Percentiles rank a stretch among this genome's conserved stretches.
These are phyloP conservation scores for Genyomyrus donnyi DNA, from an alignment of 2,113 vertebrate species.

Conservation along the genomic window DNA sequence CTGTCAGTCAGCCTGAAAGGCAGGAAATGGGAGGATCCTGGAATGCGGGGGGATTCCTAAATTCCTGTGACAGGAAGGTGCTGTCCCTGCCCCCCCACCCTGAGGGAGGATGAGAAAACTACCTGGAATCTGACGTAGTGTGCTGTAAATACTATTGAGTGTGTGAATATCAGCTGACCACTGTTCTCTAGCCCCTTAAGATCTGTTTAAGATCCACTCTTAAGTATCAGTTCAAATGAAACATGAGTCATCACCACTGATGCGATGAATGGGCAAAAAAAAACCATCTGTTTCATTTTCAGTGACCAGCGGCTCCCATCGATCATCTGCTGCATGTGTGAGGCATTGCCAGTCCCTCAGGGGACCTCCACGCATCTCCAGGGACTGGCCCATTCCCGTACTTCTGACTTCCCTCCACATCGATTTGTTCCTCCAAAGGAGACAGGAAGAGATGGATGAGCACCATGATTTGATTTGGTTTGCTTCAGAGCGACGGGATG, in stretches of 20 bases:
- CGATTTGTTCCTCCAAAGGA: neutral
- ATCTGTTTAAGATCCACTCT: conserved; percentile 13
- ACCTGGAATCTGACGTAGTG: neutral
- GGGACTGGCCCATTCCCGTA: neutral
- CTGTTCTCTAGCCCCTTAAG: neutral
- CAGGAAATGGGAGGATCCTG: neutral
- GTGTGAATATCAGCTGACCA: neutral
- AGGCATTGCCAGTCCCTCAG: conserved; percentile 51
- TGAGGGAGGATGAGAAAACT: neutral
- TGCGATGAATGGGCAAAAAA: conserved; percentile 46
- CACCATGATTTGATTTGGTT: neutral
- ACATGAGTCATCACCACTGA: conserved; percentile 34
- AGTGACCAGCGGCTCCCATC: conserved; percentile 48
- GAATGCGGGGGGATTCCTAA: conserved; percentile 1
- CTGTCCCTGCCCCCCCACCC: neutral
- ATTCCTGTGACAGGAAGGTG: neutral
- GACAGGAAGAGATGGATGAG: neutral
- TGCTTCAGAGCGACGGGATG: neutral
- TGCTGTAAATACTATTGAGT: neutral
- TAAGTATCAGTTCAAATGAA: neutral
- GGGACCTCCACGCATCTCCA: conserved; percentile 36
- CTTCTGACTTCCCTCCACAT: neutral
- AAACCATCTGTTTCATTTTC: conserved; percentile 61
- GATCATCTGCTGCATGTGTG: conserved; percentile 41
- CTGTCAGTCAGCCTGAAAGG: neutral